Evolutionary conservation across 2,888 invertebrate species (phyloP), one percentile per base, ranked within the genome.

Genomic region (Ophioninae sp.): DNA sequence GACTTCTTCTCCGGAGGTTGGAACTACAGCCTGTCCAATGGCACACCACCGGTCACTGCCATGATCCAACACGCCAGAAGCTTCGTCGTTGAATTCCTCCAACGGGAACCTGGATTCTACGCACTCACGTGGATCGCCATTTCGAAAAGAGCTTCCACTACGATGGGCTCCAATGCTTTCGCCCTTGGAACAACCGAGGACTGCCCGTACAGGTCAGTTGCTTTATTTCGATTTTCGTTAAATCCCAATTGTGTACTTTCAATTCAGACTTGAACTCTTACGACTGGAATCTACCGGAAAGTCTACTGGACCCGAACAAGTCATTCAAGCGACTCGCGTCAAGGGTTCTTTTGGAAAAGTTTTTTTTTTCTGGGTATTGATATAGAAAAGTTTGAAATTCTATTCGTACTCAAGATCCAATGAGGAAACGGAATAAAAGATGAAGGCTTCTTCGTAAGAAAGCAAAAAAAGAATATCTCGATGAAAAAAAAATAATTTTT

Each of bases 61-160:
- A 88, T 86, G 72, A 83, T 88, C 30, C 94, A 95, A 62, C 94
- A 95, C 87, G 95, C 96, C 8, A 93, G 96, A 84, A 96, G 96
- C 90, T 96, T 96, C 88, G 95, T 96, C 67, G 95, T 97, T 70
- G 96, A 96, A 91, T 96, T 96, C 91, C 92, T 96, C 50, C 96
- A 96, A 90, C 94, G 95, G 70, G 96, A 96, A 89, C 95, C 95
- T 20, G 96, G 96, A 0, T 95, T 95, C 91, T 96, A 96, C 91
- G 94, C 95, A 59, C 95, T 97, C 69, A 96, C 95, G 87, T 97
- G 96, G 96, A 96, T 96, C 93, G 96, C 96, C 88, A 95, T 96
- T 44, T 96, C 96, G 85, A 96, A 95, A 90, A 95, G 95, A 89
- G 94, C 95, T 89, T 95, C 93, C 87, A 72, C 84, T 2, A 85